phyloP scores from a whole-genome alignment of 2,113 vertebrate genomes.

The Zapus hudsonius region DNA sequence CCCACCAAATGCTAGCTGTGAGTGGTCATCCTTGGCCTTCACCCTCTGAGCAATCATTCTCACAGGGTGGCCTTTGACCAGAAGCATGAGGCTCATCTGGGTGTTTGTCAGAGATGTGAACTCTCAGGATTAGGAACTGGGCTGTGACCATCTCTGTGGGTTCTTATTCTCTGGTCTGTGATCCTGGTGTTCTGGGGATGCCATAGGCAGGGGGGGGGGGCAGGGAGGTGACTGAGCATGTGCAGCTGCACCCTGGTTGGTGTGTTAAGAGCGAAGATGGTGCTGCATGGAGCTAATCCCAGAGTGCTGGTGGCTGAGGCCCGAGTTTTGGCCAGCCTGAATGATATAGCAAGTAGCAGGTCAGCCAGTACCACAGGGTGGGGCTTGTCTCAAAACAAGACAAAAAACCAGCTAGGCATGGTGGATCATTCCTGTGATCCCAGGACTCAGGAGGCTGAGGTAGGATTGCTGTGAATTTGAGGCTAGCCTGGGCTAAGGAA shows the following conservation, averaged over 20 bases:
- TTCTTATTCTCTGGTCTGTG: not conserved
- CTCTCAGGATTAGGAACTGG: not conserved
- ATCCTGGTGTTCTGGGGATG: not conserved
- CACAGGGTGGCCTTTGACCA: not conserved
- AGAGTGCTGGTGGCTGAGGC: too few relatives aligned
- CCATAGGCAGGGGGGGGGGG: not conserved
- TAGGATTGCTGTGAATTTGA: too few relatives aligned
- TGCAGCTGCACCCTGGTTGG: too few relatives aligned
- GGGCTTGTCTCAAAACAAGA: too few relatives aligned
- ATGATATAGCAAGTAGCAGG: too few relatives aligned
- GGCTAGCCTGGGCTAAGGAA: not conserved
- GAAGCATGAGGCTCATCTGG: not conserved
- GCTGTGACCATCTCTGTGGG: not conserved
- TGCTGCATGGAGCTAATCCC: not conserved
- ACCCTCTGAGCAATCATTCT: not conserved
- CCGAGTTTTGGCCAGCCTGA: too few relatives aligned
- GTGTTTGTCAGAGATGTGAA: not conserved
- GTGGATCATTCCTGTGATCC: too few relatives aligned
- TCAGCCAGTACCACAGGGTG: too few relatives aligned
- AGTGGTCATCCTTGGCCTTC: not conserved
- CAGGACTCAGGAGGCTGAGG: too few relatives aligned
- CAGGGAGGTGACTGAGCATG: not conserved
- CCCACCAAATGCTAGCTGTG: not conserved
- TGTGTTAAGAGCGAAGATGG: not conserved
- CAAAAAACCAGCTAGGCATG: too few relatives aligned